Percentiles rank a stretch among this genome's conserved stretches.
These are phyloP conservation scores for Ceratina japonica DNA, from an alignment of 1,140 invertebrate genomes.

Conservation along the genomic window DNA sequence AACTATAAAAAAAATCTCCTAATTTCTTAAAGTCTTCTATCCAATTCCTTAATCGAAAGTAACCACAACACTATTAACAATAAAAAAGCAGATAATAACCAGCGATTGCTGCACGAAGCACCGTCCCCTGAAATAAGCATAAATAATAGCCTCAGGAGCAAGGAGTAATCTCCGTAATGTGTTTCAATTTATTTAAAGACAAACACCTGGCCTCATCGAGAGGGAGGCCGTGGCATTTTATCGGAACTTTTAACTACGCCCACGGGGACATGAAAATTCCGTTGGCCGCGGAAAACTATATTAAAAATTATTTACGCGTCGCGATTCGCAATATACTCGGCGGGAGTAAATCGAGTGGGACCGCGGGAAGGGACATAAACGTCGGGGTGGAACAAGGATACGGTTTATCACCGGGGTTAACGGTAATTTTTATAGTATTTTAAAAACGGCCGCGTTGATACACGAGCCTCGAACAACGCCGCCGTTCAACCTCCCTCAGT, in stretches of 20 bases:
- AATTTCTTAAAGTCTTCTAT: no score
- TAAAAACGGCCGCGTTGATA: slow-evolving; percentile 7
- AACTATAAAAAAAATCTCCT: no score
- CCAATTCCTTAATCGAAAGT: no score
- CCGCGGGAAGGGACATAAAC: slow-evolving; percentile 3
- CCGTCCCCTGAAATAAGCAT: neutral
- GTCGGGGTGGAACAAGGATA: slow-evolving; percentile 11
- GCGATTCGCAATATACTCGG: neutral
- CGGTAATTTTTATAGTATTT: slow-evolving; percentile 25
- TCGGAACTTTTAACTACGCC: slow-evolving; percentile 31
- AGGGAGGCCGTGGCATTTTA: slow-evolving; percentile 23
- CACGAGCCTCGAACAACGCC: neutral
- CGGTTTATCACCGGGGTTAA: neutral
- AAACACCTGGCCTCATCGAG: slow-evolving; percentile 25
- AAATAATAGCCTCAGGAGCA: slow-evolving; percentile 1
- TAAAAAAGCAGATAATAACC: neutral
- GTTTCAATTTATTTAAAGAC: slow-evolving; percentile 35
- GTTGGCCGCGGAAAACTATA: slow-evolving; percentile 8
- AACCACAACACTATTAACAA: no score
- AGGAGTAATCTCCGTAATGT: slow-evolving; percentile 31
- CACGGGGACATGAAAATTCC: neutral
- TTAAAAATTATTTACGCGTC: slow-evolving; percentile 41
- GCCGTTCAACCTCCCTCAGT: no score
- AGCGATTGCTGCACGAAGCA: neutral
- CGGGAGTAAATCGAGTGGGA: slow-evolving; percentile 21